Percentiles rank a stretch among this genome's conserved stretches.
phyloP scores from a whole-genome alignment of 2,888 invertebrate genomes.

The Pandemis corylana region DNA sequence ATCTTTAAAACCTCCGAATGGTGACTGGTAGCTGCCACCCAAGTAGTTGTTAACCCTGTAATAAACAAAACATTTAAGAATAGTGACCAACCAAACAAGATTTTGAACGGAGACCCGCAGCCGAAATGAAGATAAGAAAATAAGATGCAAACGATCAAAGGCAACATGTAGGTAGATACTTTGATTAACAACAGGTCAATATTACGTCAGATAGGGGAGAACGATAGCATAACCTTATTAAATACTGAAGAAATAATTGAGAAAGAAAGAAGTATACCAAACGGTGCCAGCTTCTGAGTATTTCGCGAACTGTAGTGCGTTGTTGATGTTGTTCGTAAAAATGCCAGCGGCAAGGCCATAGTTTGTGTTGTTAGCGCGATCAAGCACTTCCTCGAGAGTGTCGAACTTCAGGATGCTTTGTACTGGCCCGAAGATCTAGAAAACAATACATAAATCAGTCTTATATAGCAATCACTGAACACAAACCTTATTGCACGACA shows the following conservation, averaged over 20 bases:
- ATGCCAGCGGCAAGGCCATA: constrained; percentile 92
- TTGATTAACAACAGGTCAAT: too few species aligned
- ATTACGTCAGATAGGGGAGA: too few species aligned
- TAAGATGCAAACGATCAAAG: too few species aligned
- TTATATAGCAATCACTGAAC: too few species aligned
- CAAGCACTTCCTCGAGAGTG: constrained; percentile 88
- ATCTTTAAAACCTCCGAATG: constrained; percentile 94
- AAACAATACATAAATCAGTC: background rate
- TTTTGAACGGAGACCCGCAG: background rate
- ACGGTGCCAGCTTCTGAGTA: constrained; percentile 89
- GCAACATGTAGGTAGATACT: too few species aligned
- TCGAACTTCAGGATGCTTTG: constrained; percentile 91
- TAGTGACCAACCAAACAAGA: background rate
- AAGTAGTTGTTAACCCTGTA: constrained; percentile 31
- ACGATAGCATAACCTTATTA: background rate
- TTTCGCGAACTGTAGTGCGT: constrained; percentile 88
- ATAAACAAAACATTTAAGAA: background rate
- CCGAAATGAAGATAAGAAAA: too few species aligned
- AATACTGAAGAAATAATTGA: background rate
- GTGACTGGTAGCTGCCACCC: constrained; percentile 83
- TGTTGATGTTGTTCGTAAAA: constrained; percentile 89
- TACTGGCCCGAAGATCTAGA: constrained; percentile 92
- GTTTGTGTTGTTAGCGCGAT: constrained; percentile 89
- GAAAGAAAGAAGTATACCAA: constrained; percentile 72
- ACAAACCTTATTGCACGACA: too few species aligned